phyloP scores from a whole-genome alignment of 1,140 invertebrate genomes.

The Drosophila subobscura region DNA sequence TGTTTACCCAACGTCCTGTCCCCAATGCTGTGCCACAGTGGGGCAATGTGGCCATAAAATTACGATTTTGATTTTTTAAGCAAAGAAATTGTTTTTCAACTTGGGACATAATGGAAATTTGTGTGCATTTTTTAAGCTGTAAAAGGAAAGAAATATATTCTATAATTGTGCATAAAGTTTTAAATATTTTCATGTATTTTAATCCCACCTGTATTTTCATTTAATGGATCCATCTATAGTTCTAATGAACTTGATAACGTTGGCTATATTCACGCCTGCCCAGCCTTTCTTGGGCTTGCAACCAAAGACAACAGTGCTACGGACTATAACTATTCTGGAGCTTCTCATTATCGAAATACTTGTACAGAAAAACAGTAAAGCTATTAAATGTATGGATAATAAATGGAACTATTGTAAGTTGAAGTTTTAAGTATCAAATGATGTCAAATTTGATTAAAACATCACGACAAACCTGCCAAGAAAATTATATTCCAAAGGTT shows the following conservation, averaged over 20 bases:
- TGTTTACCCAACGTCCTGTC: slow-evolving; percentile 34
- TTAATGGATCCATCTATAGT: neutral
- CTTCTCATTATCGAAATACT: neutral
- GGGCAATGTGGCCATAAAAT: neutral
- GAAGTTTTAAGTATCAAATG: neutral
- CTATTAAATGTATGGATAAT: neutral
- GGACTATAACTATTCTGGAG: slow-evolving; percentile 27
- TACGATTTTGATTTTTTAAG: no score
- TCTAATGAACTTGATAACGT: slow-evolving; percentile 16
- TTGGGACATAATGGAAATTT: no score
- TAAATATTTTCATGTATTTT: neutral
- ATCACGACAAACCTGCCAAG: no score
- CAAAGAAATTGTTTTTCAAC: no score
- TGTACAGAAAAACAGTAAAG: neutral
- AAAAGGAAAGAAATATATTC: neutral
- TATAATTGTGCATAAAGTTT: no score
- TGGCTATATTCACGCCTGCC: slow-evolving; percentile 13
- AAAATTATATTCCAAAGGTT: no score
- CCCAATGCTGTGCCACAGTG: slow-evolving; percentile 47
- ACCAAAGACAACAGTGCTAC: slow-evolving; percentile 14
- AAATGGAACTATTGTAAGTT: neutral
- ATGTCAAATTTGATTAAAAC: no score
- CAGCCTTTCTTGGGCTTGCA: slow-evolving; percentile 1
- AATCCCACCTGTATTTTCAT: slow-evolving; percentile 6
- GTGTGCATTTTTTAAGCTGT: no score